A percentile compares a stretch with the other conserved stretches of the same genome.
phyloP scores from a whole-genome alignment of 2,113 vertebrate genomes.

The Sebastes fasciatus region DNA sequence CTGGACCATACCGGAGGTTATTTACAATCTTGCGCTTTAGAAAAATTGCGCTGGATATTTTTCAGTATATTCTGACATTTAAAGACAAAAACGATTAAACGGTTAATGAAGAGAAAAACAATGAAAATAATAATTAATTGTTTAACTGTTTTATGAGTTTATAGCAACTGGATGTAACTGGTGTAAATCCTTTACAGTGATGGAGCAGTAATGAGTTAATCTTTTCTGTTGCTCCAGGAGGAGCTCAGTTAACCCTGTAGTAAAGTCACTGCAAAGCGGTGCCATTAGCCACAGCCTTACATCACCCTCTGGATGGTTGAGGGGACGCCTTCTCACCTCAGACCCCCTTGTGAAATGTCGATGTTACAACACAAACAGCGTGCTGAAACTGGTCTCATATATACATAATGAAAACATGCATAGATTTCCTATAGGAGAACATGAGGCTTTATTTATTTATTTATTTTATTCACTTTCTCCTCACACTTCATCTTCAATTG shows the following conservation, averaged over 20 bases:
- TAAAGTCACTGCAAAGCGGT: conserved; percentile 16
- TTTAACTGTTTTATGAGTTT: neutral
- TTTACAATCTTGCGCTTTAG: neutral
- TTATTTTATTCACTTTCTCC: neutral
- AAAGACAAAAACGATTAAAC: neutral
- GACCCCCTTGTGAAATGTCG: conserved; percentile 4
- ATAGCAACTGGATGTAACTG: neutral
- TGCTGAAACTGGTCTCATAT: conserved; percentile 3
- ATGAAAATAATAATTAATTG: neutral
- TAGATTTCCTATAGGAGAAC: neutral
- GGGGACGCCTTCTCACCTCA: conserved; percentile 15
- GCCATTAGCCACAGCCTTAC: conserved; percentile 33
- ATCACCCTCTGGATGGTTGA: conserved; percentile 32
- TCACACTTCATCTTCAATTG: neutral
- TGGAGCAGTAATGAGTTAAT: conserved; percentile 1
- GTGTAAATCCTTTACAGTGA: conserved; percentile 7
- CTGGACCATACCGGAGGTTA: neutral
- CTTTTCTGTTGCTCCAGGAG: neutral
- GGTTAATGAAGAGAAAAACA: neutral
- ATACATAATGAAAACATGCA: conserved; percentile 5
- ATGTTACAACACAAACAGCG: neutral
- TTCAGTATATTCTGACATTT: neutral
- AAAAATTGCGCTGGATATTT: neutral
- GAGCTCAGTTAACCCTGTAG: conserved; percentile 19
- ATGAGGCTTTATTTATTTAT: neutral